Evolutionary conservation across 2,113 vertebrate species (phyloP).

Genomic region (Calcarius ornatus): DNA sequence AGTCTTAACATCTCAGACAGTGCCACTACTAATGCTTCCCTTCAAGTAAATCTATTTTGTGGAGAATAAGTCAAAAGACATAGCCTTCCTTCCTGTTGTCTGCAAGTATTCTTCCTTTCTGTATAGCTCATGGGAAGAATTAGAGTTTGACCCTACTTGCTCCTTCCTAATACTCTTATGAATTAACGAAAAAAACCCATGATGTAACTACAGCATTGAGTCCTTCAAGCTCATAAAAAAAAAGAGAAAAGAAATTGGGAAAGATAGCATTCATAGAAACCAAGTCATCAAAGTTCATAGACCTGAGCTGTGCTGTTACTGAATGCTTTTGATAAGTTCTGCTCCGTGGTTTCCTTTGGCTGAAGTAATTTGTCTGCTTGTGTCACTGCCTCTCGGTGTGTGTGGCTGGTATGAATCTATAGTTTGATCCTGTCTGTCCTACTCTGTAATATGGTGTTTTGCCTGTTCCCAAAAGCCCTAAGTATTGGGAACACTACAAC

Average conservation of each 20-base stretch:
- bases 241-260: background rate
- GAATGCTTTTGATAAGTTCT: background rate
- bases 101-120: background rate
- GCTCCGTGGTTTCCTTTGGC: background rate
- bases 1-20: background rate
- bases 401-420: background rate
- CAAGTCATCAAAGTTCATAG: background rate
- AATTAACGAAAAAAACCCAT: background rate
- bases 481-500: background rate
- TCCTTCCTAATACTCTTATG: background rate
- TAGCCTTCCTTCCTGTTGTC: background rate
- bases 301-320: background rate
- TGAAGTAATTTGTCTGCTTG: background rate
- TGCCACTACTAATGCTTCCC: background rate
- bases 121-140: background rate
- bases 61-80: background rate
- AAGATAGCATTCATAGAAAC: background rate
- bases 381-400: background rate
- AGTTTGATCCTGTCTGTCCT: background rate
- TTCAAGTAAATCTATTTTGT: background rate
- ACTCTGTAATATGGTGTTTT: background rate
- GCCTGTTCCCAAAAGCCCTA: background rate
- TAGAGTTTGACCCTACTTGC: background rate
- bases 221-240: background rate
- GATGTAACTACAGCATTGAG: background rate